Evolutionary conservation across 2,113 vertebrate genomes (phyloP), one percentile per base, ranked within the genome.

Genomic region (Tetraodon nigroviridis): DNA sequence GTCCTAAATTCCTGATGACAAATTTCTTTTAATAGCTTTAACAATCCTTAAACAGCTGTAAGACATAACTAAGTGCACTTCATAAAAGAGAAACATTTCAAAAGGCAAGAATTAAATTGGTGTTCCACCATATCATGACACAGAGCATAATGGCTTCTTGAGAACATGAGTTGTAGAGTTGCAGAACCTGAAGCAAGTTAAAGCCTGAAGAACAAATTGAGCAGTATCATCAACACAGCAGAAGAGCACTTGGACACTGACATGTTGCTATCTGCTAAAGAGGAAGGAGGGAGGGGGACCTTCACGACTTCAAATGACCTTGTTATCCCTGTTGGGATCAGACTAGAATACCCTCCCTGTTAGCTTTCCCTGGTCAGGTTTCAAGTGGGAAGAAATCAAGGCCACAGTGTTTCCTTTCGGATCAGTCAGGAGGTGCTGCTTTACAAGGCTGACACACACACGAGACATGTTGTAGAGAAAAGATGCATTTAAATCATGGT

Each of bases 251-350:
- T 48, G 47, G 68, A 64, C 75, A 67, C 56, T 68, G 64, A 80
- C 71, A 69, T 51, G 63, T 62, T 62, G 53, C 50, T 80, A 64
- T 75, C 76, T 74, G 45, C 61, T 65, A 48, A 64, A 61, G 55
- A 61, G 73, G 45, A 55, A 22, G n/a, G 51, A n/a, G 49, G 24
- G 15, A 54, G n/a, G 24, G 52, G 24, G 15, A 54, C 59, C 58
- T 64, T 64, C 60, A 64, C 61, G 69, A 72, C 72, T 79, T 69
- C 57, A 72, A 65, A 73, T 79, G 80, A 76, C 80, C 76, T 82
- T 82, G 73, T 82, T 82, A 82, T 82, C 76, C 76, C 62, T 64
- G 67, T 47, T 82, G 60, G 57, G 69, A 79, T 82, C 73, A 76
- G 70, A 65, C 67, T 69, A 79, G 76, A 79, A 82, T 76, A 79